Evolutionary conservation across 2,113 vertebrate genomes (phyloP).

Genomic region (Coregonus clupeaformis): DNA sequence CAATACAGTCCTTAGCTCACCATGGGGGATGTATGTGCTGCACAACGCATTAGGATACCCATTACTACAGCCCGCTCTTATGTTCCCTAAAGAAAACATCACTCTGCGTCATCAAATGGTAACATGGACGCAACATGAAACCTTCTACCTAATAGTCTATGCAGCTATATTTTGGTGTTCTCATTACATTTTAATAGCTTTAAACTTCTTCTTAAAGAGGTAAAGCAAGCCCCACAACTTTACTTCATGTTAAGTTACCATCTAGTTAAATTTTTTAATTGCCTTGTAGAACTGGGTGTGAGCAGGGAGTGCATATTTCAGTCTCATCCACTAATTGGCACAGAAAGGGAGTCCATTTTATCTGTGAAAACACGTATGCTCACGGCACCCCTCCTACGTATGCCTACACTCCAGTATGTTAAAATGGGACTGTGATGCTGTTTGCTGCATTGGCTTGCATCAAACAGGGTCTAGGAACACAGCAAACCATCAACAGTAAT

Average conservation of each 20-base stretch:
- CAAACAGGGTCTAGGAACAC: neutral
- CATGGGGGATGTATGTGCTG: too few relatives aligned
- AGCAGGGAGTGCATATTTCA: neutral
- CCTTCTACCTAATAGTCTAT: constrained; percentile 26
- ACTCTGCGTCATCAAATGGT: too few relatives aligned
- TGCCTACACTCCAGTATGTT: neutral
- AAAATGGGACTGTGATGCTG: neutral
- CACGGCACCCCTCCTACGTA: neutral
- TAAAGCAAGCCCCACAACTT: too few relatives aligned
- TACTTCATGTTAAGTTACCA: too few relatives aligned
- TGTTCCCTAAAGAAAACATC: too few relatives aligned
- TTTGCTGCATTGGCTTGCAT: constrained; percentile 17
- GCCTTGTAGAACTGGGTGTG: neutral
- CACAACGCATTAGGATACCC: too few relatives aligned
- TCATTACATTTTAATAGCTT: neutral
- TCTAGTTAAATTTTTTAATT: neutral
- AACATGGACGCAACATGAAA: neutral
- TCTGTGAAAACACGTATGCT: constrained; percentile 3
- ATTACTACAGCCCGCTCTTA: too few relatives aligned
- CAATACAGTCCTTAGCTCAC: too few relatives aligned
- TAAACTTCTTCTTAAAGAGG: too few relatives aligned
- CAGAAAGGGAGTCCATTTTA: neutral
- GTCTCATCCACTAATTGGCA: too few relatives aligned
- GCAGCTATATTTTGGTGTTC: too few relatives aligned
- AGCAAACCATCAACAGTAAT: constrained; percentile 28